Percentiles rank a stretch among this genome's conserved stretches.
Conservation (phyloP, 2,113 vertebrate species). For the Tapirus terrestris region DNA sequence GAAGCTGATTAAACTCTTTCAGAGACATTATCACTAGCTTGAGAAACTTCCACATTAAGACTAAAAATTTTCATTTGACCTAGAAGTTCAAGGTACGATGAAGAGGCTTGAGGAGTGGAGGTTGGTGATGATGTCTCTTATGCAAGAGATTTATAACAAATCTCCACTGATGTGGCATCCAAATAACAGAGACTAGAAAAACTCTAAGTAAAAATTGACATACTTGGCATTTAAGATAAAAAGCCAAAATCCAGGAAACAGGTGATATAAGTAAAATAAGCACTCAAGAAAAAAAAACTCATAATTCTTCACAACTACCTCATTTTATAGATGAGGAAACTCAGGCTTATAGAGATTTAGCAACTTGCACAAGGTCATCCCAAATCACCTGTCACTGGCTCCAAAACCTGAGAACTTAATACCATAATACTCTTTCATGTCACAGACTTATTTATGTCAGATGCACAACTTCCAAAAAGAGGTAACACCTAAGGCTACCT, state of each 20-base stretch:
- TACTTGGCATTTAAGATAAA: not conserved
- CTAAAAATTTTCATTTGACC: not conserved
- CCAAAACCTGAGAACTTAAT: not conserved
- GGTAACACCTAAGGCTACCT: not conserved
- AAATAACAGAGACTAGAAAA: not conserved
- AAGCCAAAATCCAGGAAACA: not conserved
- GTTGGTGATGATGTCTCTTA: not conserved
- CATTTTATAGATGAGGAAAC: not conserved
- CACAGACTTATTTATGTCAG: not conserved
- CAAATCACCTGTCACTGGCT: not conserved
- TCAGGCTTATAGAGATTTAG: not conserved
- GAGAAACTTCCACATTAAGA: not conserved
- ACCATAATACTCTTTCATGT: not conserved
- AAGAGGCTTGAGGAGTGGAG: not conserved
- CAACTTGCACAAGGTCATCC: not conserved
- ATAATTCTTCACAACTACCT: not conserved
- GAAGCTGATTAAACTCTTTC: not conserved
- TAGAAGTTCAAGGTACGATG: not conserved
- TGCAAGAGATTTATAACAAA: not conserved
- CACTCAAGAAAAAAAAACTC: not conserved
- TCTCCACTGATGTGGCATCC: no score
- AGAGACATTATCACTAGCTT: not conserved
- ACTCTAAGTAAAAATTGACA: not conserved
- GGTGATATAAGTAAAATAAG: not conserved
- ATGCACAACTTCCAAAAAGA: not conserved